phyloP scores from a whole-genome alignment of 2,888 invertebrate species.

The Tipula vernalis region DNA sequence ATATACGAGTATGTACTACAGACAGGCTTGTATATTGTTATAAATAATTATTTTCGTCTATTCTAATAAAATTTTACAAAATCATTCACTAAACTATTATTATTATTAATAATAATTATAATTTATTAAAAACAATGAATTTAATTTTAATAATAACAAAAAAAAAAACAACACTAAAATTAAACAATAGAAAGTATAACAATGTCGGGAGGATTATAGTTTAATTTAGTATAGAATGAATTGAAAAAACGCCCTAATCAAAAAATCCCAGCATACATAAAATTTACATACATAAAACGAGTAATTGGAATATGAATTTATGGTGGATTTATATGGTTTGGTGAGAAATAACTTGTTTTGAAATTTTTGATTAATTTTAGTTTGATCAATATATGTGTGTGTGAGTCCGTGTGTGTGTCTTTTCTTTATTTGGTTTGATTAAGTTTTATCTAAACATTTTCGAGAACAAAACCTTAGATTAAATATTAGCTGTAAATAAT shows the following conservation, averaged over 20 bases:
- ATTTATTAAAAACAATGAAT: background rate
- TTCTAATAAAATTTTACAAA: background rate
- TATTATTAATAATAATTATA: background rate
- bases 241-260: background rate
- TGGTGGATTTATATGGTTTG: background rate
- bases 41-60: background rate
- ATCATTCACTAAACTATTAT: conserved; percentile 4
- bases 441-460: no score
- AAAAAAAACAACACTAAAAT: background rate
- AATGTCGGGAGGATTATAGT: background rate
- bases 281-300: background rate
- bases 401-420: no score
- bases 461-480: no score
- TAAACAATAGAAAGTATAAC: background rate
- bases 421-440: no score
- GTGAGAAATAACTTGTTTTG: background rate
- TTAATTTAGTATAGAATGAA: background rate
- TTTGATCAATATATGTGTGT: no score
- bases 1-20: background rate
- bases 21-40: background rate
- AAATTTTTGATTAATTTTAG: no score
- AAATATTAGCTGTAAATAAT: no score
- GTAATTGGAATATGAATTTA: background rate
- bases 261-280: background rate
- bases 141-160: background rate